phyloP scores from a whole-genome alignment of 2,113 vertebrate genomes.

The Zonotrichia leucophrys region DNA sequence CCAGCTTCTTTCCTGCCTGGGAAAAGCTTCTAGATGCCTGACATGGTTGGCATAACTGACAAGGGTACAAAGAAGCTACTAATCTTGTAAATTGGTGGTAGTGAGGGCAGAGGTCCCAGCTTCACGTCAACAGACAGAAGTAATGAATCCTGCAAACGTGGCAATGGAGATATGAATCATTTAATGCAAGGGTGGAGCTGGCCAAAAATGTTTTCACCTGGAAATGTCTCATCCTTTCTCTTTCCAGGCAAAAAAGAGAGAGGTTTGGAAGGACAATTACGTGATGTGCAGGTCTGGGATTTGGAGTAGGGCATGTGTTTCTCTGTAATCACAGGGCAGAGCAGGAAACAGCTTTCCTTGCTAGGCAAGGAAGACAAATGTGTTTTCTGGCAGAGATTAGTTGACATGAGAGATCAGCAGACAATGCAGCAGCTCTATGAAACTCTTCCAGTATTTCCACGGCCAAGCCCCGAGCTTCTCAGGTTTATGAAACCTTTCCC shows the following conservation, averaged over 20 bases:
- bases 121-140: neutral
- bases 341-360: neutral
- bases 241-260: neutral
- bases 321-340: neutral
- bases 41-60: neutral
- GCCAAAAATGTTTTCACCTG: neutral
- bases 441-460: neutral
- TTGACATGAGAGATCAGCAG: neutral
- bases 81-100: neutral
- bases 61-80: neutral
- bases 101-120: neutral
- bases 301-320: neutral
- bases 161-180: neutral
- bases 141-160: neutral
- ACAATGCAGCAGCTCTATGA: neutral
- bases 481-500: neutral
- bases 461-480: neutral
- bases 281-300: fast-evolving
- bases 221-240: neutral
- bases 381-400: neutral
- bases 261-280: neutral
- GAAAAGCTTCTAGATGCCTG: neutral
- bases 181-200: fast-evolving
- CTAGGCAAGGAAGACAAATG: neutral
- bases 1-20: neutral